Evolutionary conservation across 2,888 invertebrate genomes (phyloP).

Genomic region (Sceliomorpha sp.): DNA sequence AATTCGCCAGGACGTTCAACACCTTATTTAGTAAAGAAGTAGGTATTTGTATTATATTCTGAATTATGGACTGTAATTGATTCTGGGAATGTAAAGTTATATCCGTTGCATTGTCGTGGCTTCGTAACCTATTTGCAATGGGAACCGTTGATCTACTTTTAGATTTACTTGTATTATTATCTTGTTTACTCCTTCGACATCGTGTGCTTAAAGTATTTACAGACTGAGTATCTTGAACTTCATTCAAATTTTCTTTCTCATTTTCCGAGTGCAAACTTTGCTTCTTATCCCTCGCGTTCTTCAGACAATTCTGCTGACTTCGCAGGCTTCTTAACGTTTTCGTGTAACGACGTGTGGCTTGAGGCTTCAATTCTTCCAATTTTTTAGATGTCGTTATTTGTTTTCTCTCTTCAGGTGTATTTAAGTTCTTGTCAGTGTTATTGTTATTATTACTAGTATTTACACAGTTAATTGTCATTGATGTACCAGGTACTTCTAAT

Average conservation of each 20-base stretch:
- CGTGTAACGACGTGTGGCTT: constrained; percentile 5
- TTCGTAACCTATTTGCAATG: constrained; percentile 70
- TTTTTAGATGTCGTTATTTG: constrained; percentile 32
- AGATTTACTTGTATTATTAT: constrained; percentile 55
- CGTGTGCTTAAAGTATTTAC: constrained; percentile 56
- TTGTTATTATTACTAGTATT: constrained; percentile 68
- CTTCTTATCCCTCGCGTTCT: constrained; percentile 38
- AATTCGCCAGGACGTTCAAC: constrained; percentile 71
- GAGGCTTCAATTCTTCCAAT: constrained; percentile 17
- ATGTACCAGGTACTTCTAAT: constrained; percentile 60
- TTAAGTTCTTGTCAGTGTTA: constrained; percentile 71
- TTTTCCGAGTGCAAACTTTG: constrained; percentile 33
- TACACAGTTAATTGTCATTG: constrained; percentile 54
- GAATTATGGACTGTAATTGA: constrained; percentile 26
- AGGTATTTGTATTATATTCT: constrained; percentile 73
- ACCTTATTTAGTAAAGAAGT: constrained; percentile 76
- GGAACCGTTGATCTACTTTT: constrained; percentile 58
- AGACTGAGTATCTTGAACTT: constrained; percentile 42
- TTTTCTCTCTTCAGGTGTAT: constrained; percentile 59
- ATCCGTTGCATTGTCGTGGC: constrained; percentile 63
- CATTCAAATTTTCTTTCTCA: constrained; percentile 52
- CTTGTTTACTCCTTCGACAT: constrained; percentile 65
- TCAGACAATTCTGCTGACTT: constrained; percentile 48
- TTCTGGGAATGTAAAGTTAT: constrained; percentile 35
- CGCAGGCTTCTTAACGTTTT: constrained; percentile 61